A percentile compares a stretch with the other conserved stretches of the same genome.
These are phyloP conservation scores for Altica lythri DNA, from an alignment of 2,888 invertebrate genomes.

Conservation along the genomic window DNA sequence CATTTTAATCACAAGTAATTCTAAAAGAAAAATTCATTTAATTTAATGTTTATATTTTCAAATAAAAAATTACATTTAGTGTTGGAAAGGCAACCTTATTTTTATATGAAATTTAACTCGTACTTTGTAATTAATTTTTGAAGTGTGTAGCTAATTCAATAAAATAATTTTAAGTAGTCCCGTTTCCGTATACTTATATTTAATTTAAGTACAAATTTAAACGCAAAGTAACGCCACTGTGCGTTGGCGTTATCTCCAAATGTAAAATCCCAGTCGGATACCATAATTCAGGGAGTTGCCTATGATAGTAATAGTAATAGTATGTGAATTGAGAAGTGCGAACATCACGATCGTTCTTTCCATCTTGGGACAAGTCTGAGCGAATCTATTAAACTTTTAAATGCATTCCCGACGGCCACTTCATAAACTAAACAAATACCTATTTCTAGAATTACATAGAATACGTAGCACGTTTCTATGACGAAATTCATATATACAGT, in stretches of 20 bases:
- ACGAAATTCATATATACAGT: constrained; percentile 19
- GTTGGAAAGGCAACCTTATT: too few relatives aligned
- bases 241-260: constrained; percentile 37
- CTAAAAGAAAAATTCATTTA: too few relatives aligned
- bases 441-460: constrained; percentile 12
- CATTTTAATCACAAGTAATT: too few relatives aligned
- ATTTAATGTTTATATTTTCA: too few relatives aligned
- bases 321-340: constrained; percentile 45
- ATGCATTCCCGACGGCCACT: constrained; percentile 39
- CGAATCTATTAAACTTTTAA: constrained; percentile 42
- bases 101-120: too few relatives aligned
- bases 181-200: too few relatives aligned
- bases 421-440: constrained; percentile 36
- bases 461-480: constrained; percentile 26
- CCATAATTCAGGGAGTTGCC: constrained; percentile 41
- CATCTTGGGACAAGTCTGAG: constrained; percentile 34
- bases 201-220: too few relatives aligned
- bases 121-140: too few relatives aligned
- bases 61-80: too few relatives aligned
- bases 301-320: constrained; percentile 37
- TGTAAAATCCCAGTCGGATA: constrained; percentile 36
- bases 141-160: too few relatives aligned
- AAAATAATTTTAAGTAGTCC: too few relatives aligned
- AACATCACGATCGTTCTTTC: constrained; percentile 45
- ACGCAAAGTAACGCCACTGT: too few relatives aligned